Percentiles rank a stretch among this genome's conserved stretches.
Conservation (phyloP, 2,113 vertebrate species). For the Tauraco erythrolophus region DNA sequence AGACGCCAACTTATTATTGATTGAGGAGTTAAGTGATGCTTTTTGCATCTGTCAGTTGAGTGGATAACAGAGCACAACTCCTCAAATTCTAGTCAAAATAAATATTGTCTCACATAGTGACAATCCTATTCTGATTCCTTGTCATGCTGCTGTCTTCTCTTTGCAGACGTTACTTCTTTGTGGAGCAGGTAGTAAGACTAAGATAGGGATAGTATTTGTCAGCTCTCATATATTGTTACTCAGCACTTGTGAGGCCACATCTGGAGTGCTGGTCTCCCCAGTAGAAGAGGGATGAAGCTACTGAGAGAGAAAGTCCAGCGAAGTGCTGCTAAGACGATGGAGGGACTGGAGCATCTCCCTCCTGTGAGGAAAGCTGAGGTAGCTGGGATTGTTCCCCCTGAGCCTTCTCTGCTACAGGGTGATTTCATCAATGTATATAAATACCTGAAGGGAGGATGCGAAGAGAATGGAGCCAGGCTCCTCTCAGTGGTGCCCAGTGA, state of each 20-base stretch:
- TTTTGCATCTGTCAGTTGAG: constrained; percentile 37
- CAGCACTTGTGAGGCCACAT: not conserved
- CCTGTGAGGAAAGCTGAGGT: not conserved
- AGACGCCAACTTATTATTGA: not conserved
- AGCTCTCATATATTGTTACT: not conserved
- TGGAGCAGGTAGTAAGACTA: not conserved
- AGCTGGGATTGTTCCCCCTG: not conserved
- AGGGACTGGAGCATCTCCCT: not conserved
- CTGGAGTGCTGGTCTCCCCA: not conserved
- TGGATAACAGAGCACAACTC: constrained; percentile 7
- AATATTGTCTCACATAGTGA: constrained; percentile 21
- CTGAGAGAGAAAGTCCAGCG: not conserved
- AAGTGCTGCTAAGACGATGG: not conserved
- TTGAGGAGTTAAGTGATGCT: constrained; percentile 4
- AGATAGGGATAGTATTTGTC: not conserved
- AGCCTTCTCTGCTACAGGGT: not conserved
- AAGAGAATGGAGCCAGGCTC: not conserved
- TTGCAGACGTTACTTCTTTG: not conserved
- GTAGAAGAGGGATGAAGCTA: not conserved
- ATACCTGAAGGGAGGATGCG: not conserved
- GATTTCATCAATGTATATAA: not conserved
- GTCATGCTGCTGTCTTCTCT: not conserved
- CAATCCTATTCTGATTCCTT: not conserved
- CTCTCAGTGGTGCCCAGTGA: not conserved
- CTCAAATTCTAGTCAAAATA: constrained; percentile 37